A percentile compares a stretch with the other conserved stretches of the same genome.
These are phyloP conservation scores for Eumerus sabulonum DNA, from an alignment of 2,888 invertebrate species.

Conservation along the genomic window DNA sequence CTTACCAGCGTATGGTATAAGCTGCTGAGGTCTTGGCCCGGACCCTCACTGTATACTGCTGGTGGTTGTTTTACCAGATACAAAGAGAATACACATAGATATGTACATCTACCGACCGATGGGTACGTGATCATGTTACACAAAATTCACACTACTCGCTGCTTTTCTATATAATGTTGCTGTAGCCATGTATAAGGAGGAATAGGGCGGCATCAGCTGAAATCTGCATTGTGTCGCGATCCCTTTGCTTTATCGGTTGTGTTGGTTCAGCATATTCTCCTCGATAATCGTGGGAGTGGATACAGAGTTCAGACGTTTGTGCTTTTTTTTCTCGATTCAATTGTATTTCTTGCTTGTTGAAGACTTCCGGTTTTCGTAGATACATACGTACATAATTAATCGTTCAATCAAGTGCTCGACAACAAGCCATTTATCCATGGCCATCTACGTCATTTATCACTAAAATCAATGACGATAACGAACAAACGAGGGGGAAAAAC, in stretches of 20 bases:
- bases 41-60: conserved; percentile 14
- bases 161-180: conserved; percentile 51
- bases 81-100: conserved; percentile 9
- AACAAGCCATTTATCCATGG: too few species aligned
- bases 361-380: too few species aligned
- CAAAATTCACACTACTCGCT: conserved; percentile 62
- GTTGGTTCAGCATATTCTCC: neutral
- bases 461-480: too few species aligned
- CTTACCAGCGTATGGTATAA: too few species aligned
- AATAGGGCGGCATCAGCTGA: conserved; percentile 21
- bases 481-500: too few species aligned
- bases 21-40: conserved; percentile 1
- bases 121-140: conserved; percentile 68
- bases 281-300: neutral
- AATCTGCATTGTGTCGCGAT: conserved; percentile 47
- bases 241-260: neutral
- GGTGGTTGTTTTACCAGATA: conserved; percentile 23
- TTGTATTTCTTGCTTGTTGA: neutral
- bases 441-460: too few species aligned
- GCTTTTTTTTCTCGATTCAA: neutral
- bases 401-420: too few species aligned
- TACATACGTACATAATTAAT: too few species aligned
- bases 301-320: too few species aligned
- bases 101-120: conserved; percentile 4
- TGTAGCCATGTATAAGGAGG: too few species aligned